Percentiles rank a stretch among this genome's conserved stretches.
Evolutionary conservation across 2,888 invertebrate genomes (phyloP).

Genomic region (Pyrocoelia pectoralis): DNA sequence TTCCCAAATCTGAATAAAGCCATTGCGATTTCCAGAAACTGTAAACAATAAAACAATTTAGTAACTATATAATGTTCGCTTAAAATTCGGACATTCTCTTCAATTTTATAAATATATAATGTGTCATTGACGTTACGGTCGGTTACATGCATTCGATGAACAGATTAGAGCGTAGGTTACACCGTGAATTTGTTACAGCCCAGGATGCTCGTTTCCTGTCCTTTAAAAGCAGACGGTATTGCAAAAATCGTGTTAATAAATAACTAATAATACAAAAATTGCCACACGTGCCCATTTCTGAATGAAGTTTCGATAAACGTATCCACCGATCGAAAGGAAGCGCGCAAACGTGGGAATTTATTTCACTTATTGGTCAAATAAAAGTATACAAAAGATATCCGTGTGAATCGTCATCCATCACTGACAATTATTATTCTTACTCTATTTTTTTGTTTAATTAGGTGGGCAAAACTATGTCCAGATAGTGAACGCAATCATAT

Average conservation of each 20-base stretch:
- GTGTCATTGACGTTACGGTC: constrained; percentile 53
- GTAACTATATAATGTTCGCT: not conserved
- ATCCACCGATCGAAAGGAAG: not conserved
- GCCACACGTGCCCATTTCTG: not conserved
- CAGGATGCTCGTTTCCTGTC: constrained; percentile 52
- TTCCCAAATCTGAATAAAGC: constrained; percentile 35
- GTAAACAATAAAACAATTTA: not conserved
- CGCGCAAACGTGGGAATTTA: constrained; percentile 8
- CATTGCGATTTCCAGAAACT: constrained; percentile 32
- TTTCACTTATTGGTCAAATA: not conserved
- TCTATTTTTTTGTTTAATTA: constrained; percentile 32
- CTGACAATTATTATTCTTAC: not conserved
- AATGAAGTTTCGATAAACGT: not conserved
- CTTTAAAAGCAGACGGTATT: constrained; percentile 35
- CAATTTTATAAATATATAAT: constrained; percentile 40
- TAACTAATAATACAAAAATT: not conserved
- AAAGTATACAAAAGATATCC: constrained; percentile 8
- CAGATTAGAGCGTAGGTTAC: constrained; percentile 45
- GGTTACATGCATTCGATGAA: constrained; percentile 51
- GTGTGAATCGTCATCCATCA: constrained; percentile 4
- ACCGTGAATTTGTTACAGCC: constrained; percentile 46
- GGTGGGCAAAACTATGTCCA: constrained; percentile 57
- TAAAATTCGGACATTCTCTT: constrained; percentile 6
- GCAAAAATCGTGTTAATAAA: constrained; percentile 4
- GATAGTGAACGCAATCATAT: constrained; percentile 48